These are phyloP conservation scores for Ennomos fuscantarius DNA, from an alignment of 2,888 invertebrate genomes.

Conservation along the genomic window DNA sequence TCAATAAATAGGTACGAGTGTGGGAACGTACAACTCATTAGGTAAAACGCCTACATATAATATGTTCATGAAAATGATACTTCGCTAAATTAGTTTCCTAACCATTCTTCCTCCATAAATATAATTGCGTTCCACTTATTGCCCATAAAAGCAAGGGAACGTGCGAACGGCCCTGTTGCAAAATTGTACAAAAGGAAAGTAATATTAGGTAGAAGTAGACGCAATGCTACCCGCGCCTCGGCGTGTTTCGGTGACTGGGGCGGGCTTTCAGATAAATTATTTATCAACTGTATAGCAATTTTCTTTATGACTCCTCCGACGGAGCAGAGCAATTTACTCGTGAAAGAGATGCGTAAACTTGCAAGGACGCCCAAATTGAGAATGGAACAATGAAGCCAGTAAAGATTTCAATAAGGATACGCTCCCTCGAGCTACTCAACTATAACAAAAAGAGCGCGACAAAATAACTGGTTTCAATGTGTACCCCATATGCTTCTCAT, in stretches of 20 bases:
- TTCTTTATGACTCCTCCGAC: constrained; percentile 85
- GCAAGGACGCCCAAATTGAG: constrained; percentile 80
- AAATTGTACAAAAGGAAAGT: constrained; percentile 85
- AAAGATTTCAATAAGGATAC: constrained; percentile 76
- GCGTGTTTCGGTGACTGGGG: constrained; percentile 83
- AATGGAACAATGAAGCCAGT: constrained; percentile 74
- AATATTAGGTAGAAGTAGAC: constrained; percentile 81
- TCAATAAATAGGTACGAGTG: constrained; percentile 14
- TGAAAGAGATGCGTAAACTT: constrained; percentile 84
- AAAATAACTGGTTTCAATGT: constrained; percentile 43
- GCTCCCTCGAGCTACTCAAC: constrained; percentile 36
- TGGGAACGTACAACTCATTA: constrained; percentile 24
- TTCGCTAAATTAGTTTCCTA: constrained; percentile 81
- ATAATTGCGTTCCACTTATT: constrained; percentile 85
- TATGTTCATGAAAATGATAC: constrained; percentile 61
- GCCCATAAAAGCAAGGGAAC: constrained; percentile 84
- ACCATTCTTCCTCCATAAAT: constrained; percentile 82
- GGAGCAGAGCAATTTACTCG: constrained; percentile 83
- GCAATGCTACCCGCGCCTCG: constrained; percentile 62
- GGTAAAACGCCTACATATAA: constrained; percentile 24
- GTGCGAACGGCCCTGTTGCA: constrained; percentile 83
- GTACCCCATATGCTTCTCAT: constrained; percentile 66
- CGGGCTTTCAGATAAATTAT: constrained; percentile 85
- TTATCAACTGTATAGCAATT: constrained; percentile 86
- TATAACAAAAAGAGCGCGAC: constrained; percentile 39